These are phyloP conservation scores for Gymnocypris eckloni DNA, from an alignment of 2,797 vertebrate genomes.

Conservation along the genomic window DNA sequence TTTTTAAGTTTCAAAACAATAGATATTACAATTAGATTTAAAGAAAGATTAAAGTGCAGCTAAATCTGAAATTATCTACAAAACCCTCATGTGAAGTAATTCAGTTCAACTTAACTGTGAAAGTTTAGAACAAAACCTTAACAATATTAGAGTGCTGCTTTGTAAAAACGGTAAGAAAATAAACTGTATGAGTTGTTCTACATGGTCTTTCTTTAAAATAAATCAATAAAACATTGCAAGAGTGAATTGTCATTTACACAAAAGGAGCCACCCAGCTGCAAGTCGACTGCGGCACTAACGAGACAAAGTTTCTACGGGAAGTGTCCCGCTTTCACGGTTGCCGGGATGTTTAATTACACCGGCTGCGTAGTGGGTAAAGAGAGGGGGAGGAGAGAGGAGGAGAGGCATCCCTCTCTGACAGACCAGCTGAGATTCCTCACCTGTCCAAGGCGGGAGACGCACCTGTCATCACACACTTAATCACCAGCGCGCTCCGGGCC, in stretches of 20 bases:
- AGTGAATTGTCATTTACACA: slow-evolving; percentile 27
- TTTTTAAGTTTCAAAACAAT: neutral
- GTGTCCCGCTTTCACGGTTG: slow-evolving; percentile 76
- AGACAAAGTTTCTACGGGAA: slow-evolving; percentile 77
- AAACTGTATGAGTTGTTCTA: neutral
- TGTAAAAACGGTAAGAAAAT: slow-evolving; percentile 5
- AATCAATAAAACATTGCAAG: neutral
- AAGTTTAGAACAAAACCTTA: neutral
- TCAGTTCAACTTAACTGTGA: neutral
- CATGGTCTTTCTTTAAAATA: neutral
- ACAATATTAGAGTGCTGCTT: neutral
- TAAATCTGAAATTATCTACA: neutral
- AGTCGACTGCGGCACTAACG: slow-evolving; percentile 69
- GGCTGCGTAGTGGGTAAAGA: slow-evolving; percentile 37
- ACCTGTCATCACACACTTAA: slow-evolving; percentile 85
- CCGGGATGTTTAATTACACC: slow-evolving; percentile 82
- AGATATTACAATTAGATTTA: neutral
- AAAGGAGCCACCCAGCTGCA: slow-evolving; percentile 62
- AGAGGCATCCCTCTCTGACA: slow-evolving; percentile 74
- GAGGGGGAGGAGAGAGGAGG: slow-evolving; percentile 34
- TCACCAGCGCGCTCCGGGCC: slow-evolving; percentile 77
- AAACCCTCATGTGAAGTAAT: too few relatives aligned
- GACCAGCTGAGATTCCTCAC: slow-evolving; percentile 82
- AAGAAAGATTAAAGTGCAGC: neutral
- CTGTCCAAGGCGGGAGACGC: slow-evolving; percentile 82